phyloP scores from a whole-genome alignment of 2,888 invertebrate species.

The Eretmocerus hayati region DNA sequence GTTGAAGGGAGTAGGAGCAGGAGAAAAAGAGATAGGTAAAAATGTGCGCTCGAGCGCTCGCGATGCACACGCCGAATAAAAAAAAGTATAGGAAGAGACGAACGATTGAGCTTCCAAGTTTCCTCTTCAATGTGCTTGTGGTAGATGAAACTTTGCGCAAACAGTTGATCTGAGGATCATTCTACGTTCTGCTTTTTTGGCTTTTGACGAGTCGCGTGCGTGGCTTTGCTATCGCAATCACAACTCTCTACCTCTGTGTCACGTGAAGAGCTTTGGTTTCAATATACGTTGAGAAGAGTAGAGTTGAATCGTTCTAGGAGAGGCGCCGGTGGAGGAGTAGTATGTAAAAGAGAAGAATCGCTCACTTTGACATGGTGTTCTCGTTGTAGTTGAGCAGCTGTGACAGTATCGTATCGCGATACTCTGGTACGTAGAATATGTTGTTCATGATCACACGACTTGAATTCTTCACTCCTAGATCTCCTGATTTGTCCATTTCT shows the following conservation, averaged over 20 bases:
- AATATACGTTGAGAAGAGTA: no score
- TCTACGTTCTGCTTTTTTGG: neutral
- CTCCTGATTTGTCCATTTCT: conserved; percentile 71
- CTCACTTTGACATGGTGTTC: conserved; percentile 74
- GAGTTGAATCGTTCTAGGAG: no score
- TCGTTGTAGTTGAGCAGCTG: conserved; percentile 79
- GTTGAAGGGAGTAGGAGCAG: conserved; percentile 14
- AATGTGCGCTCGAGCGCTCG: conserved; percentile 5
- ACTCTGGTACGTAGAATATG: conserved; percentile 89
- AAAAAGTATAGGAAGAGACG: conserved; percentile 9
- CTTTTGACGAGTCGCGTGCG: conserved; percentile 3
- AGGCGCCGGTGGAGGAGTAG: no score
- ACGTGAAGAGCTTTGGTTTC: no score
- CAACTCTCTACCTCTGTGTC: no score
- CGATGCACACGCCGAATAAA: conserved; percentile 10
- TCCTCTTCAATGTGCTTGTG: conserved; percentile 35
- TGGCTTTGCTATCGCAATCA: neutral
- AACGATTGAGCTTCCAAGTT: conserved; percentile 33
- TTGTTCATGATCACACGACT: conserved; percentile 84
- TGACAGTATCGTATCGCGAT: conserved; percentile 79
- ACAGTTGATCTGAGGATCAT: conserved; percentile 23
- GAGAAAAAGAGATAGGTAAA: conserved; percentile 3
- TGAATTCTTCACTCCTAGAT: conserved; percentile 66
- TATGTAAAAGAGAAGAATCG: neutral
- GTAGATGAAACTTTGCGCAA: conserved; percentile 38